These are phyloP conservation scores for Uropsilus gracilis DNA, from an alignment of 2,113 vertebrate genomes.

Conservation along the genomic window DNA sequence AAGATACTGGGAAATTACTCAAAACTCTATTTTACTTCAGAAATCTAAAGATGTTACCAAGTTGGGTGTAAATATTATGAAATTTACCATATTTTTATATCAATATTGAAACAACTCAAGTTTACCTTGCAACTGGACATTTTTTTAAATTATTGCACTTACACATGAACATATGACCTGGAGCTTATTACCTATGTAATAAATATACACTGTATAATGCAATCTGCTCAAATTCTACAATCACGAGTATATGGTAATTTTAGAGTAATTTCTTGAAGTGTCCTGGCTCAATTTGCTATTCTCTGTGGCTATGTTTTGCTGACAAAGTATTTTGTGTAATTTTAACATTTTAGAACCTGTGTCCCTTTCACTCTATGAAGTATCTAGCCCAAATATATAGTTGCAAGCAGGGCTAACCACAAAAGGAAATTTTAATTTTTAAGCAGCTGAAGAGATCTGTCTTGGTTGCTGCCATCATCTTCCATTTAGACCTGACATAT, in stretches of 20 bases:
- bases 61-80: conserved; percentile 28
- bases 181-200: conserved; percentile 6
- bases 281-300: conserved; percentile 36
- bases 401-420: conserved; percentile 63
- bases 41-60: conserved; percentile 26
- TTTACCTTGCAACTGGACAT: conserved; percentile 54
- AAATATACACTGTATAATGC: conserved; percentile 7
- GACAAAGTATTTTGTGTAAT: conserved; percentile 30
- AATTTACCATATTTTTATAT: conserved; percentile 28
- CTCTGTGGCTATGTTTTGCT: conserved; percentile 47
- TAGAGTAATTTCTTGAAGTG: conserved; percentile 3
- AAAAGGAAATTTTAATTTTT: conserved; percentile 74
- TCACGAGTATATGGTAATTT: background rate
- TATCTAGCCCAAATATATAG: conserved; percentile 10
- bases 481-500: conserved; percentile 74
- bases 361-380: background rate
- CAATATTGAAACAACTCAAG: background rate
- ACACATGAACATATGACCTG: background rate
- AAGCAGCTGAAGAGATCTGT: conserved; percentile 71
- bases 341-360: conserved; percentile 50
- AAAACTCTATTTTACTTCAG: conserved; percentile 49
- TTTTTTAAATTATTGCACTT: conserved; percentile 20
- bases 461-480: conserved; percentile 67
- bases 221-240: conserved; percentile 2
- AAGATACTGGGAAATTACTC: conserved; percentile 62